Conservation (phyloP, 2,797 vertebrate genomes). For the Aphelocoma californica region DNA sequence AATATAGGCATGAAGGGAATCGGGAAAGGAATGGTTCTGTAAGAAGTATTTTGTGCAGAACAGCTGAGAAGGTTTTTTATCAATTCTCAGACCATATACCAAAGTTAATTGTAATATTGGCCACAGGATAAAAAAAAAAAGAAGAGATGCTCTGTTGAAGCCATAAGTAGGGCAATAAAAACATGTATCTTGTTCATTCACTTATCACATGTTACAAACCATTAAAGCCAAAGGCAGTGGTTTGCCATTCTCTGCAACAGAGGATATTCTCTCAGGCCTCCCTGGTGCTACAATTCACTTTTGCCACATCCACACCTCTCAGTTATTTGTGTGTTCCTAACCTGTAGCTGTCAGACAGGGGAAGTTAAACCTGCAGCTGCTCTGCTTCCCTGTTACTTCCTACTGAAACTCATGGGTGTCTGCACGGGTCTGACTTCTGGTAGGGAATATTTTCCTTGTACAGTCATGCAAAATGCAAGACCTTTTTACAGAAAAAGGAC, state of each 20-base stretch:
- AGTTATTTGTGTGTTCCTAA: neutral
- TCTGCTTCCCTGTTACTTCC: neutral
- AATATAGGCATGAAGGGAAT: conserved; percentile 32
- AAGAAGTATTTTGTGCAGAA: conserved; percentile 35
- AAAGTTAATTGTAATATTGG: neutral
- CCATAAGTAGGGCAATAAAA: neutral
- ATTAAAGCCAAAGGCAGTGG: neutral
- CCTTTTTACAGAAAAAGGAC: neutral
- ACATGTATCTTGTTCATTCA: neutral
- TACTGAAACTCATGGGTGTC: neutral
- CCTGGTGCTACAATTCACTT: neutral
- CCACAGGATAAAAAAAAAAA: neutral
- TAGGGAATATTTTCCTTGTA: neutral
- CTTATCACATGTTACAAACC: neutral
- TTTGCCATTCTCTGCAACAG: neutral
- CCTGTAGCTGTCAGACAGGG: neutral
- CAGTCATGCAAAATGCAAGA: neutral
- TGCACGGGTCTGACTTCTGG: neutral
- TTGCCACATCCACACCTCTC: neutral
- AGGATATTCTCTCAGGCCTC: neutral
- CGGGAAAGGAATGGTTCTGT: conserved; percentile 15
- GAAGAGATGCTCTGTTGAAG: neutral
- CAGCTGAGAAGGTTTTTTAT: neutral
- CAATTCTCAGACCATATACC: neutral
- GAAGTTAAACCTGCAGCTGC: neutral